phyloP scores from a whole-genome alignment of 1,140 invertebrate genomes.

The Pseudomyrmex sp. region DNA sequence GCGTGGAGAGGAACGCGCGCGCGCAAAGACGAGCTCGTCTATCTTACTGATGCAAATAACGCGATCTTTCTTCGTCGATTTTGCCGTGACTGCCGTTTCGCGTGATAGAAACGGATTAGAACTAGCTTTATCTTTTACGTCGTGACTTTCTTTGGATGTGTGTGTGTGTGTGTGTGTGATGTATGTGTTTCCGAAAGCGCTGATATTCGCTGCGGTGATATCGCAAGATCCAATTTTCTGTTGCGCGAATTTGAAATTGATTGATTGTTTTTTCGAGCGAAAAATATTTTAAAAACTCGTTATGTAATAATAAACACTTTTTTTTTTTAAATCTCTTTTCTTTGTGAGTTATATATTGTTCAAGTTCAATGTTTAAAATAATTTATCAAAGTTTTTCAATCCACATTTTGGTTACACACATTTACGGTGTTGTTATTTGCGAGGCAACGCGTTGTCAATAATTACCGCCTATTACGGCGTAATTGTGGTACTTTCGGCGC shows the following conservation, averaged over 20 bases:
- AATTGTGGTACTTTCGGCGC: background rate
- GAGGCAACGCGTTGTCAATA: background rate
- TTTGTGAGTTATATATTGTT: no score
- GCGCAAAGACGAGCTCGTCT: conserved; percentile 37
- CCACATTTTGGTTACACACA: background rate
- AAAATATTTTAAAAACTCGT: background rate
- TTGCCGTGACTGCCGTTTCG: conserved; percentile 23
- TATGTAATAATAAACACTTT: background rate
- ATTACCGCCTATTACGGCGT: conserved; percentile 3
- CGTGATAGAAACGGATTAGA: conserved; percentile 29
- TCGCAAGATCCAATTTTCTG: background rate
- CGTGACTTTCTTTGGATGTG: background rate
- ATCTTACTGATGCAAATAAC: conserved; percentile 54
- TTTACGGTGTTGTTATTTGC: background rate
- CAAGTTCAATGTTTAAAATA: no score
- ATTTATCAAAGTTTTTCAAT: no score
- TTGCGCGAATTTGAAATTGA: background rate
- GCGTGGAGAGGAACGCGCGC: background rate
- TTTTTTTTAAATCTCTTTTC: no score
- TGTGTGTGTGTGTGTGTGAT: background rate
- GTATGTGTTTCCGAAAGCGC: background rate
- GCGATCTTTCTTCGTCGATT: conserved; percentile 33
- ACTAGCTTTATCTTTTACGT: background rate
- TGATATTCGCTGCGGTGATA: background rate
- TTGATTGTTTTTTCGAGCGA: background rate